These are phyloP conservation scores for Cygnus buccinator DNA, from an alignment of 2,113 vertebrate genomes.

Conservation along the genomic window DNA sequence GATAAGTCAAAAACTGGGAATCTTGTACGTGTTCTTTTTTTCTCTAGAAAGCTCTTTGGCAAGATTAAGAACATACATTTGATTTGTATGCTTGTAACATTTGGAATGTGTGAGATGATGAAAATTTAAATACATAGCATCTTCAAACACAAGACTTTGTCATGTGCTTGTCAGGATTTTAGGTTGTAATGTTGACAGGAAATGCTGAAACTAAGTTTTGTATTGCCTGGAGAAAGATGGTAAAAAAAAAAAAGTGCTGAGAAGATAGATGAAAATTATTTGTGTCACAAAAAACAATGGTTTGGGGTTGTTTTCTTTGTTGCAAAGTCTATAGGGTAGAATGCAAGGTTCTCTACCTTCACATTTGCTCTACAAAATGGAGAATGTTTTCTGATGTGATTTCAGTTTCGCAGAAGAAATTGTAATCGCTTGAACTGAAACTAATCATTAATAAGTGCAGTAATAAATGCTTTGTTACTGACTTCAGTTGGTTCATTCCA, in stretches of 20 bases:
- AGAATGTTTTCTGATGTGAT: neutral
- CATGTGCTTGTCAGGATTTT: slow-evolving; percentile 57
- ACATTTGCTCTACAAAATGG: neutral
- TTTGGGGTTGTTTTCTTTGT: neutral
- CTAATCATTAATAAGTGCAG: neutral
- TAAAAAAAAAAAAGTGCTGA: neutral
- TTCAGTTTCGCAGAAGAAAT: neutral
- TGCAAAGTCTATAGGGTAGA: neutral
- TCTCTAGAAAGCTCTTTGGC: slow-evolving; percentile 25
- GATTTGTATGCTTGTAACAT: slow-evolving; percentile 55
- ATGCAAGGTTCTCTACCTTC: neutral
- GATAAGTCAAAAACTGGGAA: neutral
- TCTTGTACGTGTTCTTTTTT: neutral
- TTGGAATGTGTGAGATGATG: slow-evolving; percentile 60
- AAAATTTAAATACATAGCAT: slow-evolving; percentile 63
- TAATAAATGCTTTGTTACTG: neutral
- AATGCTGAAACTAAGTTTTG: slow-evolving; percentile 50
- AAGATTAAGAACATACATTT: slow-evolving; percentile 13
- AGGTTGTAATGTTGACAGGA: slow-evolving; percentile 46
- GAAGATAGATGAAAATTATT: neutral
- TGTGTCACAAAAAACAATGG: neutral
- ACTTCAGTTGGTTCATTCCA: neutral
- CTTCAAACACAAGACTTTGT: slow-evolving; percentile 49
- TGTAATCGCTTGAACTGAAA: neutral
- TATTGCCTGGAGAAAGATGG: slow-evolving; percentile 37